Evolutionary conservation across 2,797 vertebrate genomes (phyloP).

Genomic region (Epinephelus awoara): DNA sequence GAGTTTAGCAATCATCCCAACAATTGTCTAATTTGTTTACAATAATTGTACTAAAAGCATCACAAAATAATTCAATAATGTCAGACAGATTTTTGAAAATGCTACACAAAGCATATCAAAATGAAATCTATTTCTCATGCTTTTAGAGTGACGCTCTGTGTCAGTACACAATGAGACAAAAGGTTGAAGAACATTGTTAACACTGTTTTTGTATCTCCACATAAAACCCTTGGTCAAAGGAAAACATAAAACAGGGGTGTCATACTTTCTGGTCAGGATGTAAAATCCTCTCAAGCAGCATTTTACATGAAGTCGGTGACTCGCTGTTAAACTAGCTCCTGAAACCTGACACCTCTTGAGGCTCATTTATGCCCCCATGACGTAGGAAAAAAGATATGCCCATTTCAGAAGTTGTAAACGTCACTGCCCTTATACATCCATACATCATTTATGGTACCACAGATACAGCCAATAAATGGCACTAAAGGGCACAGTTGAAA

Average conservation of each 20-base stretch:
- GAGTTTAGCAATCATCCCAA: not conserved
- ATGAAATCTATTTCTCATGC: not conserved
- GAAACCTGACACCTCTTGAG: too few species aligned
- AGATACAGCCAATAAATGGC: too few species aligned
- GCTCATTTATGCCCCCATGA: too few species aligned
- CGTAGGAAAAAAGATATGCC: too few species aligned
- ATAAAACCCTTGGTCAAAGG: not conserved
- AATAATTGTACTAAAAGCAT: constrained; percentile 7
- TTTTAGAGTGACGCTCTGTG: not conserved
- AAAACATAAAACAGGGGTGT: not conserved
- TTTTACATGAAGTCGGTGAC: too few species aligned
- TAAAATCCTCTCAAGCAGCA: too few species aligned
- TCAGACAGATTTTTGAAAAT: not conserved
- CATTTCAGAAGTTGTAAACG: too few species aligned
- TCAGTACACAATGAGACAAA: not conserved
- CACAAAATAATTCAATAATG: not conserved
- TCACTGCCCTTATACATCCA: too few species aligned
- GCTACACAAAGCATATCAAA: not conserved
- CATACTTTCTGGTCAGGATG: too few species aligned
- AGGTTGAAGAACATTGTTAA: not conserved
- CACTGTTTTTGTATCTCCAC: not conserved
- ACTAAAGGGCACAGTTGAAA: too few species aligned
- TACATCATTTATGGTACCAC: too few species aligned
- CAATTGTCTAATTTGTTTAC: not conserved
- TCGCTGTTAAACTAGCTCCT: too few species aligned